Evolutionary conservation across 2,113 vertebrate genomes (phyloP), one percentile per base, ranked within the genome.

Genomic region (Alces alces): DNA sequence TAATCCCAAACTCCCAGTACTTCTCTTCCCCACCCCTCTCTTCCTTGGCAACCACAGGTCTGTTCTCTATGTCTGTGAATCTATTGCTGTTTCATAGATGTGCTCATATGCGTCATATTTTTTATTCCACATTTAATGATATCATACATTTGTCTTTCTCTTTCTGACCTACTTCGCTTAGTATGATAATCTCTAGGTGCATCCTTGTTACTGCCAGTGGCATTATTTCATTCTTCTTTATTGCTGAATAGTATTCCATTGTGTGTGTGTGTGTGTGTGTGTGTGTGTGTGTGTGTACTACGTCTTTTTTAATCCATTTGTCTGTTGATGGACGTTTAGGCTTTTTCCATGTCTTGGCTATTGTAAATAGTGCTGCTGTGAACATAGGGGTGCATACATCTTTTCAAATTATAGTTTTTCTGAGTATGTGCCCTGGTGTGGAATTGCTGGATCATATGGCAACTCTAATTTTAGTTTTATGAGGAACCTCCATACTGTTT

Each of bases 121-220:
- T 79, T 33, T 16, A 80, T 50, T 50, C 28, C 45, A 50, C 28
- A 21, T 50, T 79, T 50, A 19, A 17, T 33, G 45, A 50, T 3
- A 50, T 6, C 45, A 50, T 33, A 50, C 43, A 80, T 80, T 50
- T 80, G 28, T 17, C 78, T 80, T 79, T 79, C 28, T 79, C 15
- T 33, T 80, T 33, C 45, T 47, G 27, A 30, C 43, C 45, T 19
- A 33, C 28, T 33, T 33, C 0, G 0, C 45, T 33, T 50, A 19
- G 45, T 50, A 10, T 80, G 16, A 12, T 50, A 12, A 50, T 50
- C 45, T 50, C 45, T 50, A 50, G 78, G 28, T 50, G 15, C 28
- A 50, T 50, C 8, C 78, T 6, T 33, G 78, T 80, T 19, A 1
- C 28, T 33, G 78, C 47, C 17, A 21, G 1, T 80, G 47, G 28